A percentile compares a stretch with the other conserved stretches of the same genome.
phyloP scores from a whole-genome alignment of 2,888 invertebrate genomes.

The Rotaria macrura region DNA sequence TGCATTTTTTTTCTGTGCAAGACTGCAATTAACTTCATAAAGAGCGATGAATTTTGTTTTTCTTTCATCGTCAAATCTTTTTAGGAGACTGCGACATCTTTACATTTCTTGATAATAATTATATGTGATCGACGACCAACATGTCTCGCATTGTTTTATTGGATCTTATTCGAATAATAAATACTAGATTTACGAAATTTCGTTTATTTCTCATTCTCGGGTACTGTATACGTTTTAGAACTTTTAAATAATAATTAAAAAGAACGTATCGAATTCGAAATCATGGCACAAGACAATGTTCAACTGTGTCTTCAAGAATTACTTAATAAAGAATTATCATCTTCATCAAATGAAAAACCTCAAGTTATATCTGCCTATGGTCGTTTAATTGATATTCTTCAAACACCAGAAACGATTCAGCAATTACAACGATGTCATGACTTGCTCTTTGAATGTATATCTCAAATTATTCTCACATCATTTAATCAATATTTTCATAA shows the following conservation, averaged over 20 bases:
- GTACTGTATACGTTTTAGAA: not conserved
- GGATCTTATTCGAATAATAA: not conserved
- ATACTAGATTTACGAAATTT: not conserved
- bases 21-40: too few relatives aligned
- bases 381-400: not conserved
- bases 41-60: too few relatives aligned
- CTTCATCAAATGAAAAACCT: not conserved
- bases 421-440: not conserved
- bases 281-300: not conserved
- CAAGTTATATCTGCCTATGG: not conserved
- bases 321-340: not conserved
- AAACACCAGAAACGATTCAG: not conserved
- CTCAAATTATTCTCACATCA: not conserved
- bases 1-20: too few relatives aligned
- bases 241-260: not conserved
- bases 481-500: not conserved
- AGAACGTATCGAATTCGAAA: not conserved
- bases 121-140: too few relatives aligned
- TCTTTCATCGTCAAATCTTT: not conserved
- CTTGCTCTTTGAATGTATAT: not conserved
- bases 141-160: not conserved
- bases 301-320: not conserved
- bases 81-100: not conserved
- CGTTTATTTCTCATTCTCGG: too few relatives aligned
- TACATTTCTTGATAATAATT: too few relatives aligned